phyloP scores from a whole-genome alignment of 2,888 invertebrate species.

The Coenonympha glycerion region DNA sequence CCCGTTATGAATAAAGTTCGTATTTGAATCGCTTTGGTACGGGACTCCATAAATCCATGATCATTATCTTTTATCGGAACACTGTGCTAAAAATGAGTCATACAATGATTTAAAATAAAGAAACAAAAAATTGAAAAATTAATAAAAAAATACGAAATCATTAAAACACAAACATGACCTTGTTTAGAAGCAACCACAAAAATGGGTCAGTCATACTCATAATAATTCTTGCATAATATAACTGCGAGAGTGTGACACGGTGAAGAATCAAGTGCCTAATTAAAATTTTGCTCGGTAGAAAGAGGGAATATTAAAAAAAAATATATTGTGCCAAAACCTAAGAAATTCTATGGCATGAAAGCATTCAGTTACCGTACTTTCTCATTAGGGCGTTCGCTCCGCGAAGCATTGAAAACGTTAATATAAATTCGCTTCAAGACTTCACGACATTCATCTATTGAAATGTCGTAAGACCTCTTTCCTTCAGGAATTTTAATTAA shows the following conservation, averaged over 20 bases:
- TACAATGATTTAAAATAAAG: too few relatives aligned
- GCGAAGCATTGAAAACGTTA: slow-evolving; percentile 4
- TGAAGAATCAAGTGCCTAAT: slow-evolving; percentile 17
- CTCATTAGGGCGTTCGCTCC: slow-evolving; percentile 21
- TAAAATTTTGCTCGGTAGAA: slow-evolving; percentile 17
- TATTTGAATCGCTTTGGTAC: too few relatives aligned
- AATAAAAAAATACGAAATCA: too few relatives aligned
- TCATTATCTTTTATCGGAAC: too few relatives aligned
- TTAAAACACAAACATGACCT: background rate
- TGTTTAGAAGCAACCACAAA: background rate
- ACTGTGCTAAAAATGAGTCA: too few relatives aligned
- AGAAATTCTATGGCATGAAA: slow-evolving; percentile 16
- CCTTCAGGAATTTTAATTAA: too few relatives aligned
- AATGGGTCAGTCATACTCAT: too few relatives aligned
- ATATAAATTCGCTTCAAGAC: background rate
- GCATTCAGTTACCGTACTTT: slow-evolving; percentile 16
- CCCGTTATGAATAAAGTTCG: too few relatives aligned
- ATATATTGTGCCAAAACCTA: slow-evolving; percentile 11
- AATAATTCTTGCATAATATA: background rate
- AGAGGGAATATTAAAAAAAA: slow-evolving; percentile 13
- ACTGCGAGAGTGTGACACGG: background rate
- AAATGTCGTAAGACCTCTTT: background rate
- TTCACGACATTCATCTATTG: background rate
- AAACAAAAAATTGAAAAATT: too few relatives aligned
- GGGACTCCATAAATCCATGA: too few relatives aligned